A percentile compares a stretch with the other conserved stretches of the same genome.
phyloP scores from a whole-genome alignment of 2,888 invertebrate genomes.

The Conistra vaccinii region DNA sequence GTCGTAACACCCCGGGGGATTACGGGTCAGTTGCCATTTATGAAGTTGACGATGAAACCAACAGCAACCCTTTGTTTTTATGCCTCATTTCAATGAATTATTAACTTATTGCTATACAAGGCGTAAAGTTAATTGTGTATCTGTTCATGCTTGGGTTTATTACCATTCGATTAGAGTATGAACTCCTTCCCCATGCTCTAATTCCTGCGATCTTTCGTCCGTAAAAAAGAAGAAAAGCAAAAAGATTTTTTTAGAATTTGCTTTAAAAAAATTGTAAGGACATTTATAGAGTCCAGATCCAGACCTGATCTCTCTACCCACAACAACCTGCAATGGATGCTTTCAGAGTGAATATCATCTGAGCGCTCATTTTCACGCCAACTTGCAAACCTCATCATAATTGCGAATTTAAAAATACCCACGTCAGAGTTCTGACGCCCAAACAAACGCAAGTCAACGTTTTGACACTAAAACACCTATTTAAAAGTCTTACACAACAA shows the following conservation, averaged over 20 bases:
- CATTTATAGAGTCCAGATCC: neutral
- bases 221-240: neutral
- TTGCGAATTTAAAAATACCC: slow-evolving; percentile 38
- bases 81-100: slow-evolving; percentile 43
- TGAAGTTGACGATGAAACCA: slow-evolving; percentile 39
- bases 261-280: too few species aligned
- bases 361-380: slow-evolving; percentile 3
- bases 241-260: neutral
- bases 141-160: slow-evolving; percentile 2
- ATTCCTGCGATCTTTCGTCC: neutral
- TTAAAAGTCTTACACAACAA: slow-evolving; percentile 57
- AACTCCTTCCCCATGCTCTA: neutral
- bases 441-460: slow-evolving; percentile 48
- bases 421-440: slow-evolving; percentile 33
- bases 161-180: neutral
- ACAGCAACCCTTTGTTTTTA: slow-evolving; percentile 26
- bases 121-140: slow-evolving; percentile 10
- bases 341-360: slow-evolving; percentile 1
- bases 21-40: slow-evolving; percentile 57
- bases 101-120: slow-evolving; percentile 17
- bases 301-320: neutral
- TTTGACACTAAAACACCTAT: slow-evolving; percentile 51
- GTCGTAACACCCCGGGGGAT: slow-evolving; percentile 43
- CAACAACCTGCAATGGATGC: neutral
- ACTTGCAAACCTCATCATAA: slow-evolving; percentile 5